Evolutionary conservation across 2,888 invertebrate species (phyloP).

Genomic region (Pheosia gnoma): DNA sequence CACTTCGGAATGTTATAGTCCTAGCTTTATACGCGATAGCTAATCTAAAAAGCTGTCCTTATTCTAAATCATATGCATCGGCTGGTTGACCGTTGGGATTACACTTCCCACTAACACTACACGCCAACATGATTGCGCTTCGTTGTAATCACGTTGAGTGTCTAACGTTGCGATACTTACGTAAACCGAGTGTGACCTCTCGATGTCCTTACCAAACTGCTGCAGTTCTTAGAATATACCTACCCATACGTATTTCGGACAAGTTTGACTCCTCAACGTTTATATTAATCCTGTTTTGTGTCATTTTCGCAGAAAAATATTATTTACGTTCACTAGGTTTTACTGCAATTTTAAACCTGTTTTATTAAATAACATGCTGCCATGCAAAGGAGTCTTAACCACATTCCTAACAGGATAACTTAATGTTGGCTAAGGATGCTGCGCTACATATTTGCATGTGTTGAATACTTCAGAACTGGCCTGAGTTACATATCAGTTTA

Average conservation of each 20-base stretch:
- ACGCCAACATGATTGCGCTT: too few relatives aligned
- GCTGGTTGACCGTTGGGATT: too few relatives aligned
- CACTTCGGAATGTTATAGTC: too few relatives aligned
- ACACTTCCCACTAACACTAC: too few relatives aligned
- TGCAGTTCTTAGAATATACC: background rate
- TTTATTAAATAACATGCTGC: slow-evolving; percentile 34
- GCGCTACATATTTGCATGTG: slow-evolving; percentile 21
- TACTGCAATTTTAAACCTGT: slow-evolving; percentile 38
- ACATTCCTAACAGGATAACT: slow-evolving; percentile 56
- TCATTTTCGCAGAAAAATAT: slow-evolving; percentile 12
- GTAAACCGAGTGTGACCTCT: too few relatives aligned
- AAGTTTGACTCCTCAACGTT: slow-evolving; percentile 5
- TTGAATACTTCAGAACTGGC: slow-evolving; percentile 28
- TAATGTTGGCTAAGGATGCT: slow-evolving; percentile 34
- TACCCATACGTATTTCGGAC: background rate
- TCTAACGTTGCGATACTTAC: too few relatives aligned
- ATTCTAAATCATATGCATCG: too few relatives aligned
- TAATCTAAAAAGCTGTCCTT: too few relatives aligned
- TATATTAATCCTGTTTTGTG: slow-evolving; percentile 11
- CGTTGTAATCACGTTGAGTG: too few relatives aligned
- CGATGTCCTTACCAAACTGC: background rate
- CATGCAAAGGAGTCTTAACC: slow-evolving; percentile 44
- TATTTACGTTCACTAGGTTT: slow-evolving; percentile 16
- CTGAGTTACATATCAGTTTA: slow-evolving; percentile 19
- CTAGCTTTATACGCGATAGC: too few relatives aligned